Conservation (phyloP, 2,797 vertebrate species). For the Remorina albescens region DNA sequence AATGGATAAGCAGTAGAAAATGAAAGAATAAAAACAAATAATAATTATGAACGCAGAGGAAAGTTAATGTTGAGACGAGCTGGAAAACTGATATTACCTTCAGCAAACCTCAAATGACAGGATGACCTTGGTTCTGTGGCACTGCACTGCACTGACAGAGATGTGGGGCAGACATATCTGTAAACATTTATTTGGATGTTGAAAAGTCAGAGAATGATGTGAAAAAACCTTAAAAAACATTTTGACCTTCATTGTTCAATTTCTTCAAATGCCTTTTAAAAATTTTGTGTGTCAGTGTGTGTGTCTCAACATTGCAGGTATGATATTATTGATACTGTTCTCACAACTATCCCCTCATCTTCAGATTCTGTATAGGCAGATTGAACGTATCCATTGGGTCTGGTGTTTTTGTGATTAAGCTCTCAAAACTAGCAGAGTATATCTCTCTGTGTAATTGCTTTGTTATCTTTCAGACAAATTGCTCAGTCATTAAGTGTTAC, state of each 20-base stretch:
- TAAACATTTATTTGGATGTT: constrained; percentile 11
- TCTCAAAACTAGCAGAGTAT: constrained; percentile 22
- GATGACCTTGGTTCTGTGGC: neutral
- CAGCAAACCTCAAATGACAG: neutral
- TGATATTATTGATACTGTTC: neutral
- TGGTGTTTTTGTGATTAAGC: constrained; percentile 41
- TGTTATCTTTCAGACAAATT: constrained; percentile 37
- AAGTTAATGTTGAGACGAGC: neutral
- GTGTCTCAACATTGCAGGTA: neutral
- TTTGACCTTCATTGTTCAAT: neutral
- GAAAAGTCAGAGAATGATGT: neutral
- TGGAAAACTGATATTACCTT: neutral
- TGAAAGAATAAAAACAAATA: no score
- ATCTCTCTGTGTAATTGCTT: constrained; percentile 25
- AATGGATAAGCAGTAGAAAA: no score
- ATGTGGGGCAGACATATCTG: neutral
- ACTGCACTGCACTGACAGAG: constrained; percentile 10
- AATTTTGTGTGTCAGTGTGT: neutral
- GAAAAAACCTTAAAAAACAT: neutral
- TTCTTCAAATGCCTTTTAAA: neutral
- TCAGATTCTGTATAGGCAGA: constrained; percentile 8
- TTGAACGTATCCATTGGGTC: neutral
- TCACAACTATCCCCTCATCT: neutral
- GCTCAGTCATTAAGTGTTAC: constrained; percentile 32
- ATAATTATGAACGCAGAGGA: no score